Percentiles rank a stretch among this genome's conserved stretches.
Evolutionary conservation across 2,113 vertebrate species (phyloP).

Genomic region (Pluvianellus socialis): DNA sequence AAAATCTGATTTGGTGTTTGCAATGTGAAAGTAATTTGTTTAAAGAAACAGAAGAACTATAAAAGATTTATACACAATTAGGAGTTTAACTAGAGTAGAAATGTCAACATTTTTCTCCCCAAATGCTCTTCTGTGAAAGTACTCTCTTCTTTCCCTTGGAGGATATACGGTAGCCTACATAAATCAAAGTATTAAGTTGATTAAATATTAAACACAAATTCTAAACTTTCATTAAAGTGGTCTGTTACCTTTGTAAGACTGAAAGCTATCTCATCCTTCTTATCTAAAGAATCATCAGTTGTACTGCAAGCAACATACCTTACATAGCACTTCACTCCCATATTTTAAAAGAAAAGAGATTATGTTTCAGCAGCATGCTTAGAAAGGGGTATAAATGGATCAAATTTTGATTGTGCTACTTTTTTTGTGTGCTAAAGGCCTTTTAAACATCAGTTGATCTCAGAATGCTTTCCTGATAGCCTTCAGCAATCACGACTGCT

Average conservation of each 20-base stretch:
- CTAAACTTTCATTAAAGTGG: slow-evolving; percentile 23
- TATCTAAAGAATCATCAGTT: slow-evolving; percentile 21
- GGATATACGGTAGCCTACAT: slow-evolving; percentile 1
- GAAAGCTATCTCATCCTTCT: slow-evolving; percentile 34
- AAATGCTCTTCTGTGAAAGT: background rate
- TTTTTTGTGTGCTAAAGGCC: background rate
- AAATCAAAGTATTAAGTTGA: slow-evolving; percentile 53
- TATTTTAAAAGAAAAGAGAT: background rate
- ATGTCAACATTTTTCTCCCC: slow-evolving; percentile 48
- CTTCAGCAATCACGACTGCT: background rate
- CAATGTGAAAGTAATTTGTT: background rate
- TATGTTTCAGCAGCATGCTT: background rate
- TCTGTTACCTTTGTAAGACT: slow-evolving; percentile 18
- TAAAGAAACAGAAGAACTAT: background rate
- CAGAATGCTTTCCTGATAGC: background rate
- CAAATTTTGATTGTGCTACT: background rate
- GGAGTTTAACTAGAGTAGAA: slow-evolving; percentile 9
- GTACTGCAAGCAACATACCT: background rate
- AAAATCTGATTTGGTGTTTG: slow-evolving; percentile 12
- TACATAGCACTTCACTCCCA: background rate
- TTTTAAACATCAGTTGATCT: slow-evolving; percentile 26
- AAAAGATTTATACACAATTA: slow-evolving; percentile 52
- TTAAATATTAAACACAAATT: slow-evolving; percentile 54
- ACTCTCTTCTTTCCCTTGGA: background rate
- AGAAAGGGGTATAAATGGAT: slow-evolving; percentile 1